These are phyloP conservation scores for Semaprochilodus insignis DNA, from an alignment of 2,797 vertebrate species.

Conservation along the genomic window DNA sequence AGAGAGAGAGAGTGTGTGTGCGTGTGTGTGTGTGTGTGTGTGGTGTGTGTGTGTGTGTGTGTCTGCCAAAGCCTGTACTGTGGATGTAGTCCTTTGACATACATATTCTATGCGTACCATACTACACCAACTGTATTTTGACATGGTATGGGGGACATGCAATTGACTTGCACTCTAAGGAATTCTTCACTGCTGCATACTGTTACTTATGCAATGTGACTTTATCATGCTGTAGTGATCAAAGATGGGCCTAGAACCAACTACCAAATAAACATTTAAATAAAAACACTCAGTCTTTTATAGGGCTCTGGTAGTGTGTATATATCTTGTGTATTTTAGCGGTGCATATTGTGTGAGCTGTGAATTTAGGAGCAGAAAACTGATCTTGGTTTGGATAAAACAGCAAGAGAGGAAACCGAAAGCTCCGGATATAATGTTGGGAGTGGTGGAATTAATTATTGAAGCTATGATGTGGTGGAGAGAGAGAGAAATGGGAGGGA, in stretches of 20 bases:
- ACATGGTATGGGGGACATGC: neutral
- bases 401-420: conserved; percentile 42
- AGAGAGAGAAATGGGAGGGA: conserved; percentile 35
- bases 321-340: conserved; percentile 45
- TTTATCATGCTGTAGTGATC: neutral
- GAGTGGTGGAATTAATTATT: conserved; percentile 73
- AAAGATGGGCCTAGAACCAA: neutral
- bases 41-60: neutral
- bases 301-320: neutral
- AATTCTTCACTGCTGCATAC: neutral
- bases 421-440: conserved; percentile 65
- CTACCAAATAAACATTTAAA: neutral
- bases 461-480: conserved; percentile 67
- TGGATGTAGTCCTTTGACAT: neutral
- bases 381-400: conserved; percentile 28
- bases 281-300: conserved; percentile 3
- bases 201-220: neutral
- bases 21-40: neutral
- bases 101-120: neutral
- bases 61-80: neutral
- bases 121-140: too few species aligned
- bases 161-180: neutral
- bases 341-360: neutral
- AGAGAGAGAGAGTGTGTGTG: too few species aligned
- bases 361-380: conserved; percentile 19